phyloP scores from a whole-genome alignment of 37 sponge, comb jelly and placozoan genomes.

The Oopsacas minuta region DNA sequence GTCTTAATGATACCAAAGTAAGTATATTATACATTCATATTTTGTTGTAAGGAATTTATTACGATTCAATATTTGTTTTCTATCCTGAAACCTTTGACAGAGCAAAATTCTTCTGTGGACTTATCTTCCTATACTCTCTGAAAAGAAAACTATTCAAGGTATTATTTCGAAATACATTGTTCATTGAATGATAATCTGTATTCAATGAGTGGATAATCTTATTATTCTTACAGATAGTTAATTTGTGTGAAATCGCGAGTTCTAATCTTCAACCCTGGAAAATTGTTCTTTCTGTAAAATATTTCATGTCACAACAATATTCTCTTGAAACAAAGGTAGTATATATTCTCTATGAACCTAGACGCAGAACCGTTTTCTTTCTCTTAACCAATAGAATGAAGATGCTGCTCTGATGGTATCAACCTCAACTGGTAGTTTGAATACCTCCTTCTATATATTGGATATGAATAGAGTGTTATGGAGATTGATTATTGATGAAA shows the following conservation, averaged over 20 bases:
- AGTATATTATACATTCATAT: background rate
- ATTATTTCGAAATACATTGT: background rate
- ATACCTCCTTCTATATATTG: background rate
- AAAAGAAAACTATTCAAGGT: background rate
- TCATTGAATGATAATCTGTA: background rate
- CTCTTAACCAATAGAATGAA: background rate
- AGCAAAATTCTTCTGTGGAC: background rate
- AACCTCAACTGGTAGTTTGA: background rate
- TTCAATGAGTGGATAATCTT: too few species aligned
- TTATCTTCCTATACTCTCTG: background rate
- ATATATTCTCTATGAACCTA: background rate
- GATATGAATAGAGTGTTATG: background rate
- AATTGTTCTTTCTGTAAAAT: background rate
- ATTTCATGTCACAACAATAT: background rate
- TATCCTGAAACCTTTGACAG: background rate
- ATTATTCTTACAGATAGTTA: background rate
- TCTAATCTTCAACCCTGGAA: slow-evolving; percentile 1
- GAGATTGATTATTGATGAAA: background rate
- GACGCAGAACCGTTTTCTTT: background rate
- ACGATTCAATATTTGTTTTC: background rate
- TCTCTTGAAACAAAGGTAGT: background rate
- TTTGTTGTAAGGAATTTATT: background rate
- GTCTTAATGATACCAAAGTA: background rate
- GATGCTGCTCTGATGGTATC: background rate
- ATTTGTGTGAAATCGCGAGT: background rate